Conservation (phyloP, 2,888 invertebrate genomes). For the Pomacea canaliculata region DNA sequence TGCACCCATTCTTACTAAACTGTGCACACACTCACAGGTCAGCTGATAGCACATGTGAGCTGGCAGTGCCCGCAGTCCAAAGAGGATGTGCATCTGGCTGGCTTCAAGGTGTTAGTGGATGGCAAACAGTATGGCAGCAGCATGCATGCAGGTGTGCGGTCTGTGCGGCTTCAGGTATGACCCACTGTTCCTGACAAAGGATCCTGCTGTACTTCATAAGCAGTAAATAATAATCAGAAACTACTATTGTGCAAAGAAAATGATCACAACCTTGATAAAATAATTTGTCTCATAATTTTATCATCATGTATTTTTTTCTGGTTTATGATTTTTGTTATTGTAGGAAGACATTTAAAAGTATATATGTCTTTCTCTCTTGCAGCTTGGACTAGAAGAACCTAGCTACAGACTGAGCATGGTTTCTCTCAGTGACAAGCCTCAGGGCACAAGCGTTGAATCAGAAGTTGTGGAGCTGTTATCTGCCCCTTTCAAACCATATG, state of each 20-base stretch:
- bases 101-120: slow-evolving; percentile 68
- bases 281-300: neutral
- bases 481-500: slow-evolving; percentile 67
- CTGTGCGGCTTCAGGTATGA: slow-evolving; percentile 65
- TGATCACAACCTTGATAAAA: neutral
- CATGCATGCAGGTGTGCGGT: slow-evolving; percentile 64
- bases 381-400: slow-evolving; percentile 65
- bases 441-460: slow-evolving; percentile 63
- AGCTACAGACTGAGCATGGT: slow-evolving; percentile 66
- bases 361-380: slow-evolving; percentile 6
- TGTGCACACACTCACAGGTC: slow-evolving; percentile 48
- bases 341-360: no score
- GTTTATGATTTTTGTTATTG: no score
- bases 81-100: slow-evolving; percentile 61
- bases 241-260: no score
- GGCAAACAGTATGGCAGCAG: slow-evolving; percentile 69
- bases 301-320: no score
- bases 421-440: slow-evolving; percentile 63
- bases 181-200: neutral
- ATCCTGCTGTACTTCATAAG: neutral
- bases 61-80: slow-evolving; percentile 67
- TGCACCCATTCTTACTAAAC: no score
- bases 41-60: slow-evolving; percentile 66
- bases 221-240: no score
- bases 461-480: slow-evolving; percentile 66